Percentiles rank a stretch among this genome's conserved stretches.
Conservation (phyloP, 1,140 invertebrate genomes). For the Drosophila setifemur region DNA sequence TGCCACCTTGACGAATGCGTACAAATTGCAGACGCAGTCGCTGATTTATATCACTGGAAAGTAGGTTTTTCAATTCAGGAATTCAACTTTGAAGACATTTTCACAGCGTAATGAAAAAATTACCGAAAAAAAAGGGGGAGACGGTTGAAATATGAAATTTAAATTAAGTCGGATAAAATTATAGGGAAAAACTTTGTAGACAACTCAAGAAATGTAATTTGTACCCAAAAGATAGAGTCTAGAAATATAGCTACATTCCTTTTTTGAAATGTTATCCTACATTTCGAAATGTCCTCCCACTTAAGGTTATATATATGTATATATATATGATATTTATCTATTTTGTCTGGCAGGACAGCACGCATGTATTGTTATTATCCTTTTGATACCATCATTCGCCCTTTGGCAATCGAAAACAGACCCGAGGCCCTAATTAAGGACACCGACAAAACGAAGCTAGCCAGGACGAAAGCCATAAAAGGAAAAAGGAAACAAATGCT, state of each 20-base stretch:
- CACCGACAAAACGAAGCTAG: slow-evolving; percentile 12
- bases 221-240: no score
- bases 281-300: not conserved
- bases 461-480: not conserved
- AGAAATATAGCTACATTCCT: not conserved
- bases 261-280: not conserved
- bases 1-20: slow-evolving; percentile 56
- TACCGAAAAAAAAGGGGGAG: no score
- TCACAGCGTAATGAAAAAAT: no score
- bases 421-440: slow-evolving; percentile 62
- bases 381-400: slow-evolving; percentile 23
- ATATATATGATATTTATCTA: slow-evolving; percentile 13
- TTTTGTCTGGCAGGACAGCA: slow-evolving; percentile 23
- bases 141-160: no score
- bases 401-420: slow-evolving; percentile 8
- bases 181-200: no score
- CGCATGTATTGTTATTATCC: slow-evolving; percentile 19
- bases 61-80: slow-evolving; percentile 40
- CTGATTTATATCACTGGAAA: slow-evolving; percentile 34
- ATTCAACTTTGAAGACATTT: slow-evolving; percentile 20
- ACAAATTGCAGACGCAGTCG: slow-evolving; percentile 57
- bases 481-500: slow-evolving; percentile 17
- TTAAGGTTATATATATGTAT: not conserved
- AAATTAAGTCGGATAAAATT: no score
- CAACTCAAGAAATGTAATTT: no score